Conservation (phyloP, 2,888 invertebrate species). For the Sphecodes monilicornis region DNA sequence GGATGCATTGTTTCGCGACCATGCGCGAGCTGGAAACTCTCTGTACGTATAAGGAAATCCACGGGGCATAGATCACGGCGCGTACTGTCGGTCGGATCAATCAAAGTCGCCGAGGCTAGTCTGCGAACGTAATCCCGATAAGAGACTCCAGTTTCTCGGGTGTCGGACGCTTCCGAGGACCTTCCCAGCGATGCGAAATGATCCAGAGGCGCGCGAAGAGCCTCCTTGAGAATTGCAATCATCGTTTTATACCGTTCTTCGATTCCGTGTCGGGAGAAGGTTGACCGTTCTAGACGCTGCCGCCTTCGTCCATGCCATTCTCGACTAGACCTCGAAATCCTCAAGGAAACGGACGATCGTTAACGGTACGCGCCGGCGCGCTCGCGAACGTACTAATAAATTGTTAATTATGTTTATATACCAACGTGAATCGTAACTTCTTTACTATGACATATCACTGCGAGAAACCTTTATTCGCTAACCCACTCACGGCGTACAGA, state of each 20-base stretch:
- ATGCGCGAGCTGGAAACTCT: slow-evolving; percentile 3
- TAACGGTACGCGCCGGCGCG: slow-evolving; percentile 6
- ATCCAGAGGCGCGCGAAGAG: neutral
- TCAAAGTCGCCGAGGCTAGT: neutral
- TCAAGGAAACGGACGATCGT: neutral
- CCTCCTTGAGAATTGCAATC: slow-evolving; percentile 31
- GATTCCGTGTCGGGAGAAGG: slow-evolving; percentile 38
- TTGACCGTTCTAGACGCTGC: slow-evolving; percentile 11
- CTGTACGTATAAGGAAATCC: slow-evolving; percentile 16
- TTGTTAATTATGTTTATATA: neutral
- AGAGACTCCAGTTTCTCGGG: neutral
- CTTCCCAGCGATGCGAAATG: neutral
- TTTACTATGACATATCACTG: neutral
- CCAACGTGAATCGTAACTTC: neutral
- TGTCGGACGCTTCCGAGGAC: neutral
- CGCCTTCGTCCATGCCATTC: slow-evolving; percentile 4
- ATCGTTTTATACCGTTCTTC: slow-evolving; percentile 16
- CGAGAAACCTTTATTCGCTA: neutral
- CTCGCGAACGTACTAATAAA: neutral
- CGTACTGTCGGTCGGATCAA: neutral
- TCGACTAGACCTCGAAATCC: neutral
- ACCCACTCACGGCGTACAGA: neutral
- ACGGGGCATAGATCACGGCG: neutral
- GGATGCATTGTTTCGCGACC: slow-evolving; percentile 58
- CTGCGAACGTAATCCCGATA: slow-evolving; percentile 5